Conservation (phyloP, 2,888 invertebrate genomes). For the Sesia bembeciformis region DNA sequence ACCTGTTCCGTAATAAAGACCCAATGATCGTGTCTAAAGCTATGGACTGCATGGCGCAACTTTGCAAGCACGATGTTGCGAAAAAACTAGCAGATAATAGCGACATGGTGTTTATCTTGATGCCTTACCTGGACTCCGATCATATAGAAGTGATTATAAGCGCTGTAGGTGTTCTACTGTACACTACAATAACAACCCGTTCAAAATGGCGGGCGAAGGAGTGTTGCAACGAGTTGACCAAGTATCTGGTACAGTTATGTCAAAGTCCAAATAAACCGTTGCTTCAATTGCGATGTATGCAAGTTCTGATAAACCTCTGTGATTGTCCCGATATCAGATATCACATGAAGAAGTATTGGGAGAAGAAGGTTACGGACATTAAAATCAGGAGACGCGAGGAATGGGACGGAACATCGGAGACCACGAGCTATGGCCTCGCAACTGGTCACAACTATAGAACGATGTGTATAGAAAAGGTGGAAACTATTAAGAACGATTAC, state of each 20-base stretch:
- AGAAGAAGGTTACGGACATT: constrained; percentile 23
- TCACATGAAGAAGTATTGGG: constrained; percentile 38
- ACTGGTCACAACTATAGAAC: constrained; percentile 53
- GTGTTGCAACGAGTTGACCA: constrained; percentile 29
- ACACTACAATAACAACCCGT: constrained; percentile 45
- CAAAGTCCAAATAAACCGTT: constrained; percentile 31
- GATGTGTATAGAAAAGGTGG: constrained; percentile 42
- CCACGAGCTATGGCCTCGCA: constrained; percentile 34
- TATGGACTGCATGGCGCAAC: constrained; percentile 51
- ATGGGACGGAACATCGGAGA: constrained; percentile 51
- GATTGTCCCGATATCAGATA: constrained; percentile 52
- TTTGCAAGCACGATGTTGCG: constrained; percentile 53
- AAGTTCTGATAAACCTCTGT: constrained; percentile 53
- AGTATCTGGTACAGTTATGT: constrained; percentile 31
- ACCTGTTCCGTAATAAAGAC: constrained; percentile 32
- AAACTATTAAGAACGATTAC: constrained; percentile 46
- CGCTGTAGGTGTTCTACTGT: constrained; percentile 39
- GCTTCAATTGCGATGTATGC: constrained; percentile 42
- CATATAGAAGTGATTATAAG: constrained; percentile 35
- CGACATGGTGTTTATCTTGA: constrained; percentile 36
- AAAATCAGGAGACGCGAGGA: constrained; percentile 40
- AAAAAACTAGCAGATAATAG: constrained; percentile 43
- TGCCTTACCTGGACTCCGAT: constrained; percentile 20
- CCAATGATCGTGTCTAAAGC: constrained; percentile 34
- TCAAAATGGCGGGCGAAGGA: constrained; percentile 62